A percentile compares a stretch with the other conserved stretches of the same genome.
Conservation (phyloP, 30 jellyfish, hydroid and myxozoan genomes). For the Hydra vulgaris region DNA sequence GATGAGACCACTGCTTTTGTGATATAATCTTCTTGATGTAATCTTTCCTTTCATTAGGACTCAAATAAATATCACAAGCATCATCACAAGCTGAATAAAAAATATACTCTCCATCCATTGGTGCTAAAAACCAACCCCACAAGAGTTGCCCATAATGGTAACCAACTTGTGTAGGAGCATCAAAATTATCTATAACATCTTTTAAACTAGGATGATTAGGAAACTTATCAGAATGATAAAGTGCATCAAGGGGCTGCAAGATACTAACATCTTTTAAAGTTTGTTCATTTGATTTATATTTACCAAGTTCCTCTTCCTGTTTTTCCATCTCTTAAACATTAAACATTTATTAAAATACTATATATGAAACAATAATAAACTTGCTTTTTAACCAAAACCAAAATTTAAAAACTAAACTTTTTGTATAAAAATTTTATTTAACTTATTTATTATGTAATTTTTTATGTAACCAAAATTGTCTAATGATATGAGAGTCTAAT, state of each 20-base stretch:
- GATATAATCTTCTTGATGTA: conserved; percentile 77
- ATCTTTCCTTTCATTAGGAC: conserved; percentile 97
- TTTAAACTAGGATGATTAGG: conserved; percentile 97
- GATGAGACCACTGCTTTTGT: conserved; percentile 90
- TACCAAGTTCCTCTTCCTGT: neutral
- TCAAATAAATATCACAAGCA: conserved; percentile 85
- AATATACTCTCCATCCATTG: conserved; percentile 91
- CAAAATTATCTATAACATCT: conserved; percentile 64
- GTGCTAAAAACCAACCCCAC: conserved; percentile 99
- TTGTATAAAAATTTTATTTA: no score
- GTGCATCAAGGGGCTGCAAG: conserved; percentile 72
- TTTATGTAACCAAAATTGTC: no score
- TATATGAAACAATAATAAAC: no score
- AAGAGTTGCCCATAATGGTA: conserved; percentile 77
- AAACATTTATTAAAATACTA: no score
- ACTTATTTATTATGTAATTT: no score
- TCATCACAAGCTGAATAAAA: conserved; percentile 94
- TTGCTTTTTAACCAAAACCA: no score
- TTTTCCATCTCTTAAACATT: neutral
- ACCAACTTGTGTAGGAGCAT: conserved; percentile 96
- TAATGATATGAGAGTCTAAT: no score
- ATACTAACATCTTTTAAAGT: no score
- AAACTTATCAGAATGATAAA: conserved; percentile 72
- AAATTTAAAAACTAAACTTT: no score
- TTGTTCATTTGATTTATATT: conserved; percentile 1